Evolutionary conservation across 1,140 invertebrate genomes (phyloP), one percentile per base, ranked within the genome.

Genomic region (Aphidius gifuensis): DNA sequence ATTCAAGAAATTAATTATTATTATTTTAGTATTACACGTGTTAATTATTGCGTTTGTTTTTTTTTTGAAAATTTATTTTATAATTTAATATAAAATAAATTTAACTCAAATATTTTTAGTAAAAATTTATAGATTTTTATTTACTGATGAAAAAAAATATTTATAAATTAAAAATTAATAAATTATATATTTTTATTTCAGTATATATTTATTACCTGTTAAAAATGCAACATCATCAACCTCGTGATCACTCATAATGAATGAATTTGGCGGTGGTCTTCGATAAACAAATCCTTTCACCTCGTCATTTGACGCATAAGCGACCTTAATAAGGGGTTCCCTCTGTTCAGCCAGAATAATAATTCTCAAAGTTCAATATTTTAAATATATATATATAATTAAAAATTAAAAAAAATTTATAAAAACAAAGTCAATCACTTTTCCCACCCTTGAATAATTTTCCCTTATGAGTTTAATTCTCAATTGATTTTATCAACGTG

Each of bases 151-250:
- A 16, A 16, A 32, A 32, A 32, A 32, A 32, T 32, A 32, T 32
- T 3, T 32, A 32, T 32, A 32, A 32, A 32, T 32, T 32, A 32
- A 32, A 32, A 32, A 32, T 32, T 32, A 32, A 32, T 32, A 32
- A 32, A 32, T 32, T 32, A 32, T 32, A 32, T 32, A 3, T 32
- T 32, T 32, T 32, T 32, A 32, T 32, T 32, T 32, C 23, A 32
- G 23, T 32, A 32, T 32, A 32, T 32, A 32, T 32, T 32, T 70
- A 71, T 74, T 67, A 92, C 92, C 92, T 85, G 92, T 94, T 74
- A 94, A 82, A 83, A 94, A 94, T 44, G 92, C 92, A 71, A 93
- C 92, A 83, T 96, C 92, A 78, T 94, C 93, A 69, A 95, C 87
- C 85, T 96, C 92, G 77, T 92, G 91, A 74, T 94, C 92, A 78